Conservation (phyloP, 1,140 invertebrate species). For the Gonioctena quinquepunctata region DNA sequence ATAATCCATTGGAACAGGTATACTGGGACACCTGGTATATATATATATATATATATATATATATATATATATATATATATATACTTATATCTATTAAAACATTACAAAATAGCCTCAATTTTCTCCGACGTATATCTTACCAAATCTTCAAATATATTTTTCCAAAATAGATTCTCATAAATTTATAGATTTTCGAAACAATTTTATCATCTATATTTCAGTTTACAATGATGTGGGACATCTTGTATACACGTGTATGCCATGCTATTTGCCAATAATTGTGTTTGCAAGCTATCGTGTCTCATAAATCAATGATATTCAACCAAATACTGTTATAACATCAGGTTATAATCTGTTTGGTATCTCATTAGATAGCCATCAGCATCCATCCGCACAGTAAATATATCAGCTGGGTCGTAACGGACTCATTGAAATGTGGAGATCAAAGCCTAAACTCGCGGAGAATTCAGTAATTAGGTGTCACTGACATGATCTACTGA, state of each 20-base stretch:
- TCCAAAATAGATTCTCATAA: too few species aligned
- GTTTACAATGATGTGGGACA: neutral
- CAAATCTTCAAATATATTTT: too few species aligned
- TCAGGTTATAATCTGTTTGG: neutral
- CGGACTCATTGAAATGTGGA: neutral
- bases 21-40: too few species aligned
- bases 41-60: too few species aligned
- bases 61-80: too few species aligned
- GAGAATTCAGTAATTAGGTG: neutral
- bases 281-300: neutral
- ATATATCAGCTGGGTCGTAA: neutral
- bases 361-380: neutral
- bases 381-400: neutral
- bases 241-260: neutral
- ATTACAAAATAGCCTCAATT: too few species aligned
- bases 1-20: too few species aligned
- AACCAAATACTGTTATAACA: neutral
- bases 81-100: too few species aligned
- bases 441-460: neutral
- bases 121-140: too few species aligned
- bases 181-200: too few species aligned
- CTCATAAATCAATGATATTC: neutral
- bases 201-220: too few species aligned
- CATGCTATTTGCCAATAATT: neutral
- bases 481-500: neutral